These are phyloP conservation scores for Cydia strobilella DNA, from an alignment of 1,140 invertebrate species.

Conservation along the genomic window DNA sequence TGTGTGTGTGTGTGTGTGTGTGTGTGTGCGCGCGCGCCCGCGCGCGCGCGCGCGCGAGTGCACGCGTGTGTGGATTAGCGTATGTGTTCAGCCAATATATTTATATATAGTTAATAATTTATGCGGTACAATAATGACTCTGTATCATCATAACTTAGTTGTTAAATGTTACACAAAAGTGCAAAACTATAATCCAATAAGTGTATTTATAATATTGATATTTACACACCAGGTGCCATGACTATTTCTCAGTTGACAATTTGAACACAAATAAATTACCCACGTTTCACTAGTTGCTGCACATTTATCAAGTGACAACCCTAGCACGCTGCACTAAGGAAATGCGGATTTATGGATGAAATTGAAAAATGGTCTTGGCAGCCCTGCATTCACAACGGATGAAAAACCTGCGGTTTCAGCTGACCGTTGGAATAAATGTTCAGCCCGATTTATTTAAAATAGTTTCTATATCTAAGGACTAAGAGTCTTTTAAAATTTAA, in stretches of 20 bases:
- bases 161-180: too few species aligned
- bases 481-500: background rate
- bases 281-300: slow-evolving; percentile 15
- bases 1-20: too few species aligned
- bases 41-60: too few species aligned
- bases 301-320: slow-evolving; percentile 21
- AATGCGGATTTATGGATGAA: slow-evolving; percentile 24
- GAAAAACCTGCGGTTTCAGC: slow-evolving; percentile 5
- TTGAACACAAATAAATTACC: slow-evolving; percentile 9
- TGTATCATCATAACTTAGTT: too few species aligned
- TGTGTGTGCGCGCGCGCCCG: too few species aligned
- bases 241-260: background rate
- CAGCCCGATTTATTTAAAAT: background rate
- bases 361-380: slow-evolving; percentile 26
- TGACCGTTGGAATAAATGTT: slow-evolving; percentile 16
- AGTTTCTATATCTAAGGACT: background rate
- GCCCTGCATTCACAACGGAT: background rate
- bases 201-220: background rate
- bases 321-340: slow-evolving; percentile 15
- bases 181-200: background rate
- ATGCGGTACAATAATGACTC: too few species aligned
- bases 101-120: too few species aligned
- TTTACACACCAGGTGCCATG: background rate
- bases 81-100: too few species aligned
- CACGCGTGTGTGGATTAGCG: too few species aligned